A percentile compares a stretch with the other conserved stretches of the same genome.
These are phyloP conservation scores for Meriones unguiculatus DNA, from an alignment of 2,113 vertebrate genomes.

Conservation along the genomic window DNA sequence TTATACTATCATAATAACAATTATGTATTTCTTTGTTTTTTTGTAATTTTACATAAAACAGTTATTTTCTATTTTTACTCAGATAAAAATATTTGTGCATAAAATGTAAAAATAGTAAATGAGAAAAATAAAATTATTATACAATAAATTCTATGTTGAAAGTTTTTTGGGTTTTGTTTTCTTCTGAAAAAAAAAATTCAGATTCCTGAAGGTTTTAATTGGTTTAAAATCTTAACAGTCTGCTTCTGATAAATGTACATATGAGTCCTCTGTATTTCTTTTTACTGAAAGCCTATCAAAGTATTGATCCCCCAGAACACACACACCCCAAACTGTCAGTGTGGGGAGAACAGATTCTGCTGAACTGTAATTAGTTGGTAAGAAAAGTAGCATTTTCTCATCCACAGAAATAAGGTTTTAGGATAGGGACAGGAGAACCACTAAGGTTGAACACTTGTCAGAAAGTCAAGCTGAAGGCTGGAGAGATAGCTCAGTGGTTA, in stretches of 20 bases:
- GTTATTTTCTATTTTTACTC: constrained; percentile 91
- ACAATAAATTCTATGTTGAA: constrained; percentile 72
- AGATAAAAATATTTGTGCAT: constrained; percentile 89
- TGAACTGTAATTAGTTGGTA: constrained; percentile 3
- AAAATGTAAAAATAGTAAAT: constrained; percentile 90
- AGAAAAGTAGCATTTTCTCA: neutral
- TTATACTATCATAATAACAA: constrained; percentile 87
- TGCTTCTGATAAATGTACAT: neutral
- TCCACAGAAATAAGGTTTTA: neutral
- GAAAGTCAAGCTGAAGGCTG: neutral
- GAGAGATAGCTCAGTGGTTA: neutral
- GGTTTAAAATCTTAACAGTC: neutral
- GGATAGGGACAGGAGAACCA: neutral
- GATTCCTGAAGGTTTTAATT: neutral
- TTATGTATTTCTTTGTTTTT: constrained; percentile 87
- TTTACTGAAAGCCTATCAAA: neutral
- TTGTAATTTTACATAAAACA: constrained; percentile 89
- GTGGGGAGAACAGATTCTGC: neutral
- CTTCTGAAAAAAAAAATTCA: neutral
- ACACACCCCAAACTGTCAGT: neutral
- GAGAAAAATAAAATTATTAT: constrained; percentile 88
- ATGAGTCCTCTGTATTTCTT: neutral
- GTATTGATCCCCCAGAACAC: neutral
- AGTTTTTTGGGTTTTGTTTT: constrained; percentile 18
- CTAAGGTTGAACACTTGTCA: neutral